Base-by-base conservation (phyloP, 2,797 vertebrate species). In the Gouania willdenowi region DNA sequence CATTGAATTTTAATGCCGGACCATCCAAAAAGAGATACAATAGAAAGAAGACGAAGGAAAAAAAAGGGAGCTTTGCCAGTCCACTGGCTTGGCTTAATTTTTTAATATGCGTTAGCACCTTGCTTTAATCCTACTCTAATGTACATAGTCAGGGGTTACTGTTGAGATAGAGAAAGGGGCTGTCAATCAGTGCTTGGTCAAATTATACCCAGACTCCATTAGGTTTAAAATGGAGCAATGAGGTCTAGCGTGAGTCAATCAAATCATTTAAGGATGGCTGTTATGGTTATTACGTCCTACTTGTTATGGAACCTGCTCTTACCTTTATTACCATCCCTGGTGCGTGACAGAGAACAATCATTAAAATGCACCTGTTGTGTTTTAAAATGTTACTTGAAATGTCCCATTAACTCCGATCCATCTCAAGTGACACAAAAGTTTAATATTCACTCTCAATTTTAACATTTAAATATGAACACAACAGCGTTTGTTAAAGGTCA, bases 151-250 rank as follows among this genome's bases (percentile, higher is more conserved):
- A 89, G 83, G 89, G 87, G 88, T 91, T 89, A 87, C 84, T 76
- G 84, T 81, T 63, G 84, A 80, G 87, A 83, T 85, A 87, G 75
- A 81, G 87, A 87, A 88, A 91, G 82, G 82, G 79, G 56, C 86
- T 88, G 84, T 89, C 88, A 89, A 86, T 92, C 86, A 84, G 70
- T 35, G 41, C 78, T 75, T 68, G 84, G 88, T 86, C 87, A 87
- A 92, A 89, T 84, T 90, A 87, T 90, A 87, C 65, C 85, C 83
- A 65, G 85, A 87, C 85, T 89, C 86, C 81, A 87, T 89, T 75
- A 86, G 87, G 71, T 85, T 88, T 79, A 79, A 81, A 88, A 79
- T 55, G 65, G 84, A 89, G 87, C 47, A 58, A 74, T 55, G 79
- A 84, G 61, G 68, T 88, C 86, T 73, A 71, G 75, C 69, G 83